Evolutionary conservation across 2,888 invertebrate species (phyloP).

Genomic region (Charanyca ferruginea): DNA sequence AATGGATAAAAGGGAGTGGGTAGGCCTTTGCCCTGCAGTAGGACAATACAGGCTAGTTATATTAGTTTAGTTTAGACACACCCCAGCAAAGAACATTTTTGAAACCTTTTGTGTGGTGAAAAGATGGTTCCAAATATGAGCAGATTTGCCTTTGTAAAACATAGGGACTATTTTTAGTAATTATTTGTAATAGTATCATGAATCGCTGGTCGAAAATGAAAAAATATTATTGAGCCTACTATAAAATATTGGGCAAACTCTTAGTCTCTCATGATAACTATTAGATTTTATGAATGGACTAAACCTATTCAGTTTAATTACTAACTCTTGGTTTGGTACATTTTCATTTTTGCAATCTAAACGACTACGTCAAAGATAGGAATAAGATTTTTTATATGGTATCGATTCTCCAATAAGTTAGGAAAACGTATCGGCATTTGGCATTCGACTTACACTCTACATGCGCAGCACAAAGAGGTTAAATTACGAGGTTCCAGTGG

Average conservation of each 20-base stretch:
- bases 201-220: too few relatives aligned
- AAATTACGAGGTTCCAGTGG: conserved; percentile 38
- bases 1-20: background rate
- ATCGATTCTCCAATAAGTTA: conserved; percentile 9
- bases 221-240: conserved; percentile 14
- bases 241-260: conserved; percentile 25
- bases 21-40: background rate
- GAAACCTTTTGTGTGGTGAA: background rate
- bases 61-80: background rate
- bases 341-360: background rate
- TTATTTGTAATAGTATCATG: too few relatives aligned
- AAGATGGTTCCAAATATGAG: background rate
- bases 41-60: background rate
- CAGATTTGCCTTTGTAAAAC: too few relatives aligned
- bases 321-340: background rate
- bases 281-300: background rate
- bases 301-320: background rate
- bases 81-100: background rate
- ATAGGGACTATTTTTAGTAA: too few relatives aligned
- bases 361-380: background rate
- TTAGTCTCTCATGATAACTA: background rate
- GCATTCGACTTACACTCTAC: conserved; percentile 1
- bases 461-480: conserved; percentile 34
- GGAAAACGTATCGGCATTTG: conserved; percentile 7
- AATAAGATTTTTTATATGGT: background rate